Base-by-base conservation (phyloP, 2,797 vertebrate species). In the Lycodopsis pacificus region DNA sequence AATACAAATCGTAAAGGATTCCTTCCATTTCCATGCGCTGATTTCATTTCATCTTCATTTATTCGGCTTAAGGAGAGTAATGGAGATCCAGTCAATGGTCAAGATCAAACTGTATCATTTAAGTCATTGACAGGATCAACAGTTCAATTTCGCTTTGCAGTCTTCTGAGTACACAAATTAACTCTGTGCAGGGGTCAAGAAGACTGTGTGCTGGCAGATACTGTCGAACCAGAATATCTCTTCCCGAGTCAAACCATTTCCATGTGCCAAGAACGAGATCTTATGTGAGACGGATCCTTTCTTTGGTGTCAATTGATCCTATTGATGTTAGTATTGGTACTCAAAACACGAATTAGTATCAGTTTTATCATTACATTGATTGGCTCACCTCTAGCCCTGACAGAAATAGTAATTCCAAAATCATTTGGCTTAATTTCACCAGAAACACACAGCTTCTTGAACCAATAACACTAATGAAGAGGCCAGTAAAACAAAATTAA, bases 1-100 rank as follows among this genome's bases (percentile, higher is more conserved):
- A n/a, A 17, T 4, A 58, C 40, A 82, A 86, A 85, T 67, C 88
- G 49, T 8, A 27, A 27, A 2, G 0, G 27, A 25, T 49, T 54
- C 19, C 14, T 61, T 64, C 8, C 57, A 65, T 25, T 61, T 64
- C 8, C 57, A 65, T 25, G 25, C 22, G 36, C 34, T 32, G 32
- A 2, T 32, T 7, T 59, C 27, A 38, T n/a, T 22, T 56, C 2
- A 40, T 36, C 51, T 32, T 38, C 2, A 25, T 54, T 34, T 40
- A 17, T 8, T 58, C 25, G 13, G 25, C 11, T 25, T 14, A 30
- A 32, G n/a, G n/a, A 42, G 4, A 44, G 4, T n/a, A 4, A 54
- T 20, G 5, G 46, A 8, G 46, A 8, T 65, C 34, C 14, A 13
- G 44, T 42, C 0, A 7, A 22, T 7, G 17, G 7, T 46, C 13